phyloP scores from a whole-genome alignment of 2,888 invertebrate genomes.

The Harpagoxenus sublaevis region DNA sequence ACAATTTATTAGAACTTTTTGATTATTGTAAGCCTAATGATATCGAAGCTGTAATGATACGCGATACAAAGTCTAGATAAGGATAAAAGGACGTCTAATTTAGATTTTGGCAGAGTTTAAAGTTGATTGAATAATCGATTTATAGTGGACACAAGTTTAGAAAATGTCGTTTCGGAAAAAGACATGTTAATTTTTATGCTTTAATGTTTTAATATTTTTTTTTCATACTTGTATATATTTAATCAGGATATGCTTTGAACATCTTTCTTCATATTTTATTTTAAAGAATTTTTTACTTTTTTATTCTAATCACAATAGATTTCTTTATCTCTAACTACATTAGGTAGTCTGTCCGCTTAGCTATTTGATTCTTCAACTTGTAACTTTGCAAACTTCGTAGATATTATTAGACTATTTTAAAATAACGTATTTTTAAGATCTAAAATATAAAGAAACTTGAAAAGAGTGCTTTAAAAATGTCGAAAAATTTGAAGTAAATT shows the following conservation, averaged over 20 bases:
- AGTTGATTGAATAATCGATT: background rate
- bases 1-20: too few species aligned
- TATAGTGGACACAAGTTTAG: background rate
- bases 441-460: background rate
- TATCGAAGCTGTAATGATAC: background rate
- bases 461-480: background rate
- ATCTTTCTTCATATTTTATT: background rate
- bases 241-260: background rate
- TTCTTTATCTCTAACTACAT: background rate
- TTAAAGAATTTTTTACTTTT: background rate
- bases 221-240: background rate
- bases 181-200: background rate
- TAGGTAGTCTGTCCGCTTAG: background rate
- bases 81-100: background rate
- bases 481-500: background rate
- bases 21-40: background rate
- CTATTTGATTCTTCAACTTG: background rate
- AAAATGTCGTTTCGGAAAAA: background rate
- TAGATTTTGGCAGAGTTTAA: background rate
- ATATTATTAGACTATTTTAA: background rate
- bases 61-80: background rate
- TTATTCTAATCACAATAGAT: background rate
- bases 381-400: background rate
- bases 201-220: background rate
- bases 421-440: background rate